Percentiles rank a stretch among this genome's conserved stretches.
Conservation (phyloP, 2,797 vertebrate species). For the Ambastaia sidthimunki region DNA sequence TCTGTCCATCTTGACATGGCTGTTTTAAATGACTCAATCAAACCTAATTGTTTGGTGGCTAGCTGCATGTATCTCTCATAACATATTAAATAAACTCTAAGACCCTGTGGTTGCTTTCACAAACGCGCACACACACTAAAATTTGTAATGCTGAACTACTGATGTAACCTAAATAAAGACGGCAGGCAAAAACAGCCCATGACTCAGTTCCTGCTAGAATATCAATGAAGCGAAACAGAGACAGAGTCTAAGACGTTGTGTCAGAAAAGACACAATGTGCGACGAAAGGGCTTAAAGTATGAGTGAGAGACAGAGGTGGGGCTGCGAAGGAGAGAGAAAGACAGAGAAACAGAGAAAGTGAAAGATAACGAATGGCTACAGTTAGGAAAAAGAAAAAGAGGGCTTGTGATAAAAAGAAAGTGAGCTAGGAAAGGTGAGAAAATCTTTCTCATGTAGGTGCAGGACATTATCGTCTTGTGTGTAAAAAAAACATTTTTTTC, state of each 20-base stretch:
- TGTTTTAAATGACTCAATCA: background rate
- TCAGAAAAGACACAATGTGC: constrained; percentile 37
- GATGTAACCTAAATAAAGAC: constrained; percentile 39
- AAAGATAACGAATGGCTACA: constrained; percentile 9
- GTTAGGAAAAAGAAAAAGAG: constrained; percentile 15
- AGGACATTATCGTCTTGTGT: too few relatives aligned
- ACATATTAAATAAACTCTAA: constrained; percentile 2
- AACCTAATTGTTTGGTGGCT: background rate
- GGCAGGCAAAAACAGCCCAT: constrained; percentile 21
- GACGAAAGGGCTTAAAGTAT: constrained; percentile 3
- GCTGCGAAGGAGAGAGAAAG: background rate
- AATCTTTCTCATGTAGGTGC: too few relatives aligned
- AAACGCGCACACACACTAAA: background rate
- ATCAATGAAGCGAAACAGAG: constrained; percentile 36
- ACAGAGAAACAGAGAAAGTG: constrained; percentile 22
- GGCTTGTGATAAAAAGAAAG: background rate
- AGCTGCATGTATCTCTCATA: background rate
- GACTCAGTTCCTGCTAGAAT: constrained; percentile 43
- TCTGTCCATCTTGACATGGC: background rate
- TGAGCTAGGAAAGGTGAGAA: background rate
- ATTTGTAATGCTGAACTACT: constrained; percentile 12
- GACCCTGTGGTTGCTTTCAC: background rate
- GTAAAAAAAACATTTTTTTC: too few relatives aligned
- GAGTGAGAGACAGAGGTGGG: constrained; percentile 5
- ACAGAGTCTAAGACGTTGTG: constrained; percentile 1